phyloP scores from a whole-genome alignment of 37 sponge, comb jelly and placozoan species.

The Aplysina aerophoba region DNA sequence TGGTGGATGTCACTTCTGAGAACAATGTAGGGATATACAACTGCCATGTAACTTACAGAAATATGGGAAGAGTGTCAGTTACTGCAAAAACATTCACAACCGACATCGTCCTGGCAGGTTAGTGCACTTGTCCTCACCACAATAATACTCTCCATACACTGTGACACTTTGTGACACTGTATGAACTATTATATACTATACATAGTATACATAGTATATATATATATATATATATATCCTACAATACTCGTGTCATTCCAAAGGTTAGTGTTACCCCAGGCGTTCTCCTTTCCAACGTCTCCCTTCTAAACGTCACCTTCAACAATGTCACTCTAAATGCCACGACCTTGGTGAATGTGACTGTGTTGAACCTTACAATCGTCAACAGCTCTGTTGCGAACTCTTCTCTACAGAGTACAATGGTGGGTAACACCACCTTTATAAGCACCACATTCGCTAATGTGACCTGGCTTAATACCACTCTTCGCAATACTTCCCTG shows the following conservation, averaged over 20 bases:
- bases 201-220: no score
- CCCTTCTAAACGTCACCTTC: neutral
- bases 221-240: no score
- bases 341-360: neutral
- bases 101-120: no score
- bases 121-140: no score
- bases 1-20: no score
- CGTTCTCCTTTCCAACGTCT: neutral
- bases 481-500: neutral
- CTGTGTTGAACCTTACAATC: constrained; percentile 6
- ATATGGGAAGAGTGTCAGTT: no score
- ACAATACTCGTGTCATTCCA: neutral
- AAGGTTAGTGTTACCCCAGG: neutral
- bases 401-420: neutral
- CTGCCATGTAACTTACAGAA: no score
- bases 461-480: neutral
- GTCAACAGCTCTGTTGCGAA: constrained; percentile 10
- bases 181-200: no score
- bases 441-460: neutral
- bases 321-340: constrained; percentile 24
- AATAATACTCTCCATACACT: no score
- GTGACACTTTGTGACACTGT: no score
- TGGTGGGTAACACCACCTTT: neutral
- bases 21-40: no score
- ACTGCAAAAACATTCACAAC: no score